Evolutionary conservation across 2,888 invertebrate genomes (phyloP), one percentile per base, ranked within the genome.

Genomic region (Sphaerophoria rueppellii): DNA sequence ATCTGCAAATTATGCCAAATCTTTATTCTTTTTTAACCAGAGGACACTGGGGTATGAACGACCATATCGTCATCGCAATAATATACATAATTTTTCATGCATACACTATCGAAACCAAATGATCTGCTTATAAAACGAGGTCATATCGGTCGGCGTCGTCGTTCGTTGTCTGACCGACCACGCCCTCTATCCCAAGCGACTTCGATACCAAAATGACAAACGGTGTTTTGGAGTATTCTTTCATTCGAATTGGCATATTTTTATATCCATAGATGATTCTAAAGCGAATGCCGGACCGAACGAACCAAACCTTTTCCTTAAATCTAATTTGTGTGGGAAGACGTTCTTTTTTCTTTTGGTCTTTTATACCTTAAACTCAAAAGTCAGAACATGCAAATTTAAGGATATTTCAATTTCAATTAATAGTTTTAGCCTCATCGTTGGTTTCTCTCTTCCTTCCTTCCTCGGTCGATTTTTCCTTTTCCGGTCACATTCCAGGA

Each of bases 351-450:
- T 16, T 50, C 12, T 50, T 46, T 34, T 35, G 58, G 34, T 52
- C 24, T 72, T 67, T 71, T 67, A 58, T 65, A 72, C 54, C 61
- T 65, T 48, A 71, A 77, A 70, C 77, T 81, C 73, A 85, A 71
- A 76, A 85, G 73, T 77, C 85, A 60, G 24, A 60, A 65, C 85
- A 85, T 81, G 85, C 81, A 81, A 81, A 85, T 81, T 73, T 54
- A 46, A 73, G 85, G 81, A 85, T 77, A 81, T 85, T 81, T 85
- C 73, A 76, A 81, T 81, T 81, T 85, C 77, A 80, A 85, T 81
- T 77, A 85, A 81, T 85, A 85, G 69, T 72, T 75, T 57, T 58
- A 11, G 55, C 43, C 70, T 65, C 67, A 40, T 61, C 60, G 75
- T 55, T 77, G 58, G 58, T 54, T 67, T 57, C 46, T 75, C 48